Evolutionary conservation across 1,140 invertebrate species (phyloP), one percentile per base, ranked within the genome.

Genomic region (Agraylea sexmaculata): DNA sequence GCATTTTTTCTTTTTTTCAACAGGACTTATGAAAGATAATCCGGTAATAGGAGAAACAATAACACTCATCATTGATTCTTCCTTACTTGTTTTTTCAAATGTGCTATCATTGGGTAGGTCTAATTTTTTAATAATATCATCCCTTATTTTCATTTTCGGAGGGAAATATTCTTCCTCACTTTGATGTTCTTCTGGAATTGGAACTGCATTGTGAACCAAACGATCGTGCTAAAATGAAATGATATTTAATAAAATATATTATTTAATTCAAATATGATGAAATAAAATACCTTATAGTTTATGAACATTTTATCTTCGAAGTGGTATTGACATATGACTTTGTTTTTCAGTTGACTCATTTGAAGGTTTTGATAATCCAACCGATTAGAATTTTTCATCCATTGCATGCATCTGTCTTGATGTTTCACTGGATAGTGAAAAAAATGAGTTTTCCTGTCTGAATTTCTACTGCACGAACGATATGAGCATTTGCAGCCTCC

Each of bases 341-440:
- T 69, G 43, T 74, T 74, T 40, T 66, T 62, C 11, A 74, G 52
- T 45, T 73, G 70, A n/a, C 68, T 66, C 16, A 69, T 60, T 51
- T 62, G 66, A 41, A 74, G 52, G 43, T 65, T 56, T 15, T 64
- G 53, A 41, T 71, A 71, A 15, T 68, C 61, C 16, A 62, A 49
- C 49, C 62, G 60, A 4, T 61, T 53, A 8, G 70, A 65, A 49
- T 71, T 72, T 12, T 56, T 49, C 3, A 73, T 60, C 72, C 72
- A 74, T 45, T 64, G 53, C 32, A 62, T 60, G 47, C 71, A 74
- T 37, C 72, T 52, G 17, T 66, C 51, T 49, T 60, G 64, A 33
- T 74, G 65, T 54, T 67, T 71, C 4, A 73, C 70, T 1, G 72
- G 72, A 43, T 67, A 74, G 52, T 74, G 72, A 43, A 73, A 74